A percentile compares a stretch with the other conserved stretches of the same genome.
Conservation (phyloP, 2,797 vertebrate species). For the Argya squamiceps region DNA sequence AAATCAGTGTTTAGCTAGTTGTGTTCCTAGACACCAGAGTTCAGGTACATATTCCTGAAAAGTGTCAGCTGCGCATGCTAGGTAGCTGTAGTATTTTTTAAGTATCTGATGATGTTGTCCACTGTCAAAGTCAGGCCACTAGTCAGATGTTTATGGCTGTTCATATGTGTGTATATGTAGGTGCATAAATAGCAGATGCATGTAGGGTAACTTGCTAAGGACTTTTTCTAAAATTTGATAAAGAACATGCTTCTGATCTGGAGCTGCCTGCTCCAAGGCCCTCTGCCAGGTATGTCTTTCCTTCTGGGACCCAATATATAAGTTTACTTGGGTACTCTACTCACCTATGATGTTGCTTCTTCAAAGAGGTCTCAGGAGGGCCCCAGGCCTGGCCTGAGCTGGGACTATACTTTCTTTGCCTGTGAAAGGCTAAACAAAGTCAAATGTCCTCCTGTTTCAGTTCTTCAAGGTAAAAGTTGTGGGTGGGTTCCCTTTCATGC, state of each 20-base stretch:
- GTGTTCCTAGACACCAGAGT: background rate
- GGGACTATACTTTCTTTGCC: background rate
- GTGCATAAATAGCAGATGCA: background rate
- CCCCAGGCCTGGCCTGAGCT: background rate
- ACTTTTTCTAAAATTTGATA: background rate
- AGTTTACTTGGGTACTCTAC: background rate
- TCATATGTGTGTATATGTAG: rapidly evolving
- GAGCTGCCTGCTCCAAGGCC: background rate
- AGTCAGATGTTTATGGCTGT: background rate
- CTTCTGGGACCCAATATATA: background rate
- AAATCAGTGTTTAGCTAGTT: background rate
- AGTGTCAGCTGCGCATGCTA: background rate
- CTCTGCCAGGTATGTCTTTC: background rate
- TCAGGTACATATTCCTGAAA: background rate
- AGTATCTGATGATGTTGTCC: background rate
- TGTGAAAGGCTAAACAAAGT: background rate
- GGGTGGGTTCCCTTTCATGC: background rate
- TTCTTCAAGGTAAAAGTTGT: slow-evolving; percentile 15
- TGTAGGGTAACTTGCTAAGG: background rate
- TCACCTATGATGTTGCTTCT: background rate
- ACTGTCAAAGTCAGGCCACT: background rate
- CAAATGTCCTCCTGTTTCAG: background rate
- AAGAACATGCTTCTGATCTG: background rate
- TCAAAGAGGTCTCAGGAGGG: background rate
- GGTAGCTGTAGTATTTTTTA: background rate